phyloP scores from a whole-genome alignment of 2,113 vertebrate species.

The Petroica traversi region DNA sequence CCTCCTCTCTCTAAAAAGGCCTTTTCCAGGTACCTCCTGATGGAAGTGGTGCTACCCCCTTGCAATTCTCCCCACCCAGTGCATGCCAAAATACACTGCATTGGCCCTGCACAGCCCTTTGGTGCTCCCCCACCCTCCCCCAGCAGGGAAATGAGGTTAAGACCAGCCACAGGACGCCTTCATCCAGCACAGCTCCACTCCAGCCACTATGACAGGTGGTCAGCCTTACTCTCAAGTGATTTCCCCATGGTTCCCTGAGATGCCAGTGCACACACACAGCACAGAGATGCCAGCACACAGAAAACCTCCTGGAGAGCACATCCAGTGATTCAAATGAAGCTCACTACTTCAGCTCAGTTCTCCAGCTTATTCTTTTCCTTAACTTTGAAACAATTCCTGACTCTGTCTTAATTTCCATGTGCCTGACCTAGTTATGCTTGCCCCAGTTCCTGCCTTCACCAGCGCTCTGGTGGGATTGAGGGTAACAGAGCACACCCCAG shows the following conservation, averaged over 20 bases:
- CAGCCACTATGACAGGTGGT: not conserved
- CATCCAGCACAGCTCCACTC: not conserved
- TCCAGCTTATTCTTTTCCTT: not conserved
- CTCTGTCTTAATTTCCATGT: rapidly evolving
- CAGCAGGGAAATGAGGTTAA: not conserved
- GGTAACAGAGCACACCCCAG: not conserved
- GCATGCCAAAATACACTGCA: rapidly evolving
- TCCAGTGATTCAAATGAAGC: not conserved
- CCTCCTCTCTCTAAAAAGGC: not conserved
- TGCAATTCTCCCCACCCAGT: not conserved
- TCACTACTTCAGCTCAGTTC: not conserved
- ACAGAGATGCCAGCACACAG: not conserved
- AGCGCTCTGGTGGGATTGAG: not conserved
- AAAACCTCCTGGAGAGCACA: not conserved
- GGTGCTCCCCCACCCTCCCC: not conserved
- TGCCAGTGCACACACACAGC: not conserved
- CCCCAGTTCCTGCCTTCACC: not conserved
- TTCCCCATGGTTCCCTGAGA: not conserved
- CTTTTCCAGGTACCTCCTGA: not conserved
- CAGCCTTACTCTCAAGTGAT: not conserved
- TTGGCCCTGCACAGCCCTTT: not conserved
- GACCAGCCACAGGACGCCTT: not conserved
- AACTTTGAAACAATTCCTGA: not conserved
- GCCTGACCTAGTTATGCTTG: not conserved
- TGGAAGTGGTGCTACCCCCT: not conserved